phyloP scores from a whole-genome alignment of 2,113 vertebrate species.

The human region GRCh38 chr18:26471001-26471500 shows the following conservation, averaged over 20 bases:
- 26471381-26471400: not conserved
- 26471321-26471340: not conserved
- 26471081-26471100: not conserved
- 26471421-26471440: not conserved
- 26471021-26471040: not conserved
- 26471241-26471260: not conserved
- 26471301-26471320: not conserved
- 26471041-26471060: not conserved
- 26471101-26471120: not conserved
- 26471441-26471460: not conserved
- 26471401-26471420: not conserved
- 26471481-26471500: not conserved
- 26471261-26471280: not conserved
- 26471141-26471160: not conserved
- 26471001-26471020: not conserved
- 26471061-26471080: not conserved
- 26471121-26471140: not conserved
- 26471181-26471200: not conserved
- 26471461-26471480: not conserved
- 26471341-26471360: not conserved
- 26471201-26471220: not conserved
- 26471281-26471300: not conserved
- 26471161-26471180: not conserved
- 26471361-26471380: not conserved
- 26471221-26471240: not conserved